Conservation (phyloP, 2,797 vertebrate genomes). For the Myotis planiceps region DNA sequence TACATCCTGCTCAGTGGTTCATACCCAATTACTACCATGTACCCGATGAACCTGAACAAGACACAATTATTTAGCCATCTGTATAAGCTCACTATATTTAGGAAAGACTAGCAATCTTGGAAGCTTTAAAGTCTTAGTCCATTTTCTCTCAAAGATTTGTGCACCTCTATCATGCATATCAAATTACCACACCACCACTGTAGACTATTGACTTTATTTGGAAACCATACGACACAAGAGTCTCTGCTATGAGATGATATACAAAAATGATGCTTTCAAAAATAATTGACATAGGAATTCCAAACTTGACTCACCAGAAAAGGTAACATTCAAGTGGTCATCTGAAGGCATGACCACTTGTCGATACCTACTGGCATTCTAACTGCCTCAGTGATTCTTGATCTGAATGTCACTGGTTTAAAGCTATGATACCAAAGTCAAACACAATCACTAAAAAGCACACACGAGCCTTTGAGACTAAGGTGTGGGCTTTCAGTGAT, state of each 20-base stretch:
- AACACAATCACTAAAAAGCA: slow-evolving; percentile 7
- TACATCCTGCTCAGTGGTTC: slow-evolving; percentile 60
- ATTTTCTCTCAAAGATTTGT: neutral
- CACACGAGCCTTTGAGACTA: neutral
- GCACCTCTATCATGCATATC: neutral
- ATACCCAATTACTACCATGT: slow-evolving; percentile 57
- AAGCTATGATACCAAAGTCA: neutral
- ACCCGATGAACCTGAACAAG: slow-evolving; percentile 52
- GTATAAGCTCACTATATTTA: slow-evolving; percentile 57
- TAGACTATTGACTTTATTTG: neutral
- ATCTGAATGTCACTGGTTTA: neutral
- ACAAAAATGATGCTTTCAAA: slow-evolving; percentile 29
- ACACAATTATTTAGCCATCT: slow-evolving; percentile 60
- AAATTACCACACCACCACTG: neutral
- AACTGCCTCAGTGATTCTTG: neutral
- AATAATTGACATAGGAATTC: slow-evolving; percentile 34
- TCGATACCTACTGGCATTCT: neutral
- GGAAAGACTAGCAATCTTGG: slow-evolving; percentile 48
- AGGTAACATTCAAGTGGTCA: neutral
- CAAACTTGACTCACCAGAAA: slow-evolving; percentile 20
- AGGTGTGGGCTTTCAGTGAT: neutral
- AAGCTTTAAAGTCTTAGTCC: neutral
- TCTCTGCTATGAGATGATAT: neutral
- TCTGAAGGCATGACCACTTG: neutral
- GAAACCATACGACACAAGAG: neutral